Conservation (phyloP, 2,113 vertebrate species). For the Thomomys bottae region DNA sequence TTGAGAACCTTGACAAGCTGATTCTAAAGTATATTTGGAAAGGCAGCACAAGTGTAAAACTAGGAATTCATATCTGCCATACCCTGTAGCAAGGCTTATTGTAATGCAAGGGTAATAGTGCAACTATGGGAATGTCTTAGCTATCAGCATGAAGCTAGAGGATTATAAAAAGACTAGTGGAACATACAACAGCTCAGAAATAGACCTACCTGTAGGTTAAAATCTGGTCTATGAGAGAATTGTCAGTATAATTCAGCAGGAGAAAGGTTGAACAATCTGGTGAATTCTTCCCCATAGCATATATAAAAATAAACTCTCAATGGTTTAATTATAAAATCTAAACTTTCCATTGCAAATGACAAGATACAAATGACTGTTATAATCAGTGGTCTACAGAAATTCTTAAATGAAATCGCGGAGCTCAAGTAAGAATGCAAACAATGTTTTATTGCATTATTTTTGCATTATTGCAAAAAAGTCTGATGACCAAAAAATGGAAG, state of each 20-base stretch:
- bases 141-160: neutral
- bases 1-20: slow-evolving; percentile 16
- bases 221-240: neutral
- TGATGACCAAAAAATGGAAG: slow-evolving; percentile 30
- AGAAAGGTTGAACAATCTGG: neutral
- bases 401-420: neutral
- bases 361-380: neutral
- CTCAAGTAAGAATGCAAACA: neutral
- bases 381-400: neutral
- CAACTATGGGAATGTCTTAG: neutral
- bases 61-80: neutral
- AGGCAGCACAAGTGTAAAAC: slow-evolving; percentile 42
- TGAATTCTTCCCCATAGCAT: neutral
- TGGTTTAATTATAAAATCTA: neutral
- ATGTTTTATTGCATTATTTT: neutral
- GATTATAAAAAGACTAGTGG: neutral
- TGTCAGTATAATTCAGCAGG: neutral
- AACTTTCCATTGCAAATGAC: slow-evolving; percentile 16
- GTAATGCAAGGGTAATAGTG: neutral
- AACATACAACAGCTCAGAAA: neutral
- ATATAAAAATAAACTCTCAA: neutral
- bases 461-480: neutral
- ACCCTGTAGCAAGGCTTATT: neutral
- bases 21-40: slow-evolving; percentile 37
- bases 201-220: neutral